Conservation (phyloP, 2,888 invertebrate species). For the Drosophila demipolita region DNA sequence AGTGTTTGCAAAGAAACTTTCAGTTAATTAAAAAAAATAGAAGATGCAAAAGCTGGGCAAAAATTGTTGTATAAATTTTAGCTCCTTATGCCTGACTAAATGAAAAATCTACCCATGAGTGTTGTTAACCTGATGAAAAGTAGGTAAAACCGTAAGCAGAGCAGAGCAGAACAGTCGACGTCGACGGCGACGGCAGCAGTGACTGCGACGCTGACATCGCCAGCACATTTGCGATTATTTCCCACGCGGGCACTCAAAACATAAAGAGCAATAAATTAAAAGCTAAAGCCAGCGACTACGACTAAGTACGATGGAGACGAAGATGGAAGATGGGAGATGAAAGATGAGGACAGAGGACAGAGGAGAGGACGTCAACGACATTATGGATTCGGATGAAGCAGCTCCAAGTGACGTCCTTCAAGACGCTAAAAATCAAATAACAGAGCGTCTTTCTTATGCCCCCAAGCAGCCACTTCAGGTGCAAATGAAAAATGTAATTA, state of each 20-base stretch:
- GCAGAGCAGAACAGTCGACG: not conserved
- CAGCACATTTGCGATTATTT: slow-evolving; percentile 79
- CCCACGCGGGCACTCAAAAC: slow-evolving; percentile 82
- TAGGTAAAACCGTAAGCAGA: slow-evolving; percentile 64
- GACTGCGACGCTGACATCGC: slow-evolving; percentile 19
- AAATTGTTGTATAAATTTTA: slow-evolving; percentile 73
- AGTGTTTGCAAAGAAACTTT: slow-evolving; percentile 58
- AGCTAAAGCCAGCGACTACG: slow-evolving; percentile 64
- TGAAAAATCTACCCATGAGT: slow-evolving; percentile 80
- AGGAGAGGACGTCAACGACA: slow-evolving; percentile 27
- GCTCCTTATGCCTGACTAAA: slow-evolving; percentile 67
- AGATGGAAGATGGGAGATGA: too few species aligned
- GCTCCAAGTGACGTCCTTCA: slow-evolving; percentile 46
- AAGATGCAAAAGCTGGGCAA: slow-evolving; percentile 19
- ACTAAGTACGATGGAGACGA: slow-evolving; percentile 32
- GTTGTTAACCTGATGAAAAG: slow-evolving; percentile 81
- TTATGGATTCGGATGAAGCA: slow-evolving; percentile 40
- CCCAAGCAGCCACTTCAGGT: slow-evolving; percentile 73
- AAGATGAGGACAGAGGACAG: not conserved
- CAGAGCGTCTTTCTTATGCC: slow-evolving; percentile 28
- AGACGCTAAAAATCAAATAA: slow-evolving; percentile 62
- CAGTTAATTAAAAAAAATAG: slow-evolving; percentile 64
- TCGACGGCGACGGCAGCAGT: slow-evolving; percentile 4
- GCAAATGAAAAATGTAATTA: slow-evolving; percentile 82
- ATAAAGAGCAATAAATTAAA: slow-evolving; percentile 82